Evolutionary conservation across 2,797 vertebrate species (phyloP).

Genomic region (Lophotriccus pileatus): DNA sequence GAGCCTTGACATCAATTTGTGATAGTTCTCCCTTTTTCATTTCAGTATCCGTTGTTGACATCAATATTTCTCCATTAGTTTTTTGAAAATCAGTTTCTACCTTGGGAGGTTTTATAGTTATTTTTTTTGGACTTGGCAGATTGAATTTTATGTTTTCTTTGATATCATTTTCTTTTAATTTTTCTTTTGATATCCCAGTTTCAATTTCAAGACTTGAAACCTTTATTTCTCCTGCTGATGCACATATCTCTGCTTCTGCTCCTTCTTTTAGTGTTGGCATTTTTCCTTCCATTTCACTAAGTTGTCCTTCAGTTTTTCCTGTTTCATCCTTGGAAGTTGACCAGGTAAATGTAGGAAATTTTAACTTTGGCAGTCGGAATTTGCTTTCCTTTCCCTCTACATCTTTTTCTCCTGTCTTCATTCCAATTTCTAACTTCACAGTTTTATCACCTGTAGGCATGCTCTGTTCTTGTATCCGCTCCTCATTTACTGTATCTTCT

Average conservation of each 20-base stretch:
- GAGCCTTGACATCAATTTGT: rapidly evolving
- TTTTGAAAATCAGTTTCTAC: rapidly evolving
- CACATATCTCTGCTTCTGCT: rapidly evolving
- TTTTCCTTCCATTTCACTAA: rapidly evolving
- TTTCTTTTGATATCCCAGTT: rapidly evolving
- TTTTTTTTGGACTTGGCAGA: rapidly evolving
- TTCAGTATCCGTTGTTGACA: rapidly evolving
- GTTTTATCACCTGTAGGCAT: rapidly evolving
- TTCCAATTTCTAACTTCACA: neutral
- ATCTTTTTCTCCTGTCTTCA: neutral
- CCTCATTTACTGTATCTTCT: rapidly evolving
- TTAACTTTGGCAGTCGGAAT: constrained; percentile 69
- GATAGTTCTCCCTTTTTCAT: rapidly evolving
- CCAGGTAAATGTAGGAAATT: constrained; percentile 39
- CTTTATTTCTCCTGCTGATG: rapidly evolving
- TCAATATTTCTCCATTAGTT: rapidly evolving
- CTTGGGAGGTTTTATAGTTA: rapidly evolving
- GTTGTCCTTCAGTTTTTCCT: rapidly evolving
- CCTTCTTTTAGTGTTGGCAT: rapidly evolving
- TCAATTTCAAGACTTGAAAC: rapidly evolving
- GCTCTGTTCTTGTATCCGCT: rapidly evolving
- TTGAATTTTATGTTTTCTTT: rapidly evolving
- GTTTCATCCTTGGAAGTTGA: neutral
- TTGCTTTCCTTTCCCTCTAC: constrained; percentile 50
- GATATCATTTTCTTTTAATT: rapidly evolving